These are phyloP conservation scores for Mormyrus hasselquistii DNA, from an alignment of 2,797 vertebrate species.

Conservation along the genomic window DNA sequence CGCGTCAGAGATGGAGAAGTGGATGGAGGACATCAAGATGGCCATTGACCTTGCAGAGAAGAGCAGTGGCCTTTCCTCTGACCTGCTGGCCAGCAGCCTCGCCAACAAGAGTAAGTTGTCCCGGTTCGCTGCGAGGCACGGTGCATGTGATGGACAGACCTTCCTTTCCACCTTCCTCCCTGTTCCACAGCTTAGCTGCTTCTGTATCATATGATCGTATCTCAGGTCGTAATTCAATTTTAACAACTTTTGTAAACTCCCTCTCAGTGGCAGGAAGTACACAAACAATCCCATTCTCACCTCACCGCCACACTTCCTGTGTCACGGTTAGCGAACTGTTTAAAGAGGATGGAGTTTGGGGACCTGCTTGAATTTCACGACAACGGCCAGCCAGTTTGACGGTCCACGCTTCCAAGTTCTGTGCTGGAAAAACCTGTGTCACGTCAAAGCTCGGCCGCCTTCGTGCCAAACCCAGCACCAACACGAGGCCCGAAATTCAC, in stretches of 20 bases:
- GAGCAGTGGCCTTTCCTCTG: constrained; percentile 70
- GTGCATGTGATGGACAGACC: not conserved
- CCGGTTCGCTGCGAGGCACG: too few relatives aligned
- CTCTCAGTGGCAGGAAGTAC: not conserved
- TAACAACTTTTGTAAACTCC: not conserved
- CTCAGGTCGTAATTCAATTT: not conserved
- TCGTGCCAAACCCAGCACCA: not conserved
- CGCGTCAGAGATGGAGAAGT: constrained; percentile 83
- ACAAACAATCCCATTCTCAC: not conserved
- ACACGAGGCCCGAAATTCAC: not conserved
- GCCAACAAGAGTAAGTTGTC: constrained; percentile 78
- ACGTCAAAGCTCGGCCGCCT: not conserved
- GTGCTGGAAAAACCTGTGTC: not conserved
- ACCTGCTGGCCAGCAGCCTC: constrained; percentile 70
- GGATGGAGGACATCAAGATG: constrained; percentile 88
- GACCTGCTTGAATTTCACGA: not conserved
- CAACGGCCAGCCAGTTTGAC: not conserved
- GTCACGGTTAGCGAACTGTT: not conserved
- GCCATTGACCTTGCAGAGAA: constrained; percentile 81
- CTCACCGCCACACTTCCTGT: not conserved
- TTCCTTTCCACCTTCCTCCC: not conserved
- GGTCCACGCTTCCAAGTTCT: not conserved
- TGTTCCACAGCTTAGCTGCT: not conserved
- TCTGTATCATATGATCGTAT: not conserved
- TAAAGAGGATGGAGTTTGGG: not conserved